These are phyloP conservation scores for Papilio glaucus DNA, from an alignment of 1,140 invertebrate genomes.

Conservation along the genomic window DNA sequence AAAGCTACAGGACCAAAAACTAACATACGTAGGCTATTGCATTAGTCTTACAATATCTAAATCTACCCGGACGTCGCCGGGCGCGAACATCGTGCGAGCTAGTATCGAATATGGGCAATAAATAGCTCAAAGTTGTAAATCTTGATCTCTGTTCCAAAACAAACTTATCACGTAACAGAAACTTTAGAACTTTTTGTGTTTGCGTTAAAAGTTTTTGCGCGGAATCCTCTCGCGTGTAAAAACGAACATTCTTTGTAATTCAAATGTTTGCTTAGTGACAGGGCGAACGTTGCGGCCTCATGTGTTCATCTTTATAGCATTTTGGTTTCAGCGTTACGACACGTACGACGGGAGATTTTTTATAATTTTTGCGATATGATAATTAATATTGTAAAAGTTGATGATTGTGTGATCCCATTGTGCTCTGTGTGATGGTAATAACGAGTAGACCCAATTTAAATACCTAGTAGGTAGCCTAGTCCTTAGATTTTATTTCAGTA, in stretches of 20 bases:
- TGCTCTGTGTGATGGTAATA: no score
- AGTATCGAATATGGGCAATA: constrained; percentile 4
- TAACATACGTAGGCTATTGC: no score
- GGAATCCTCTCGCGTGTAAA: constrained; percentile 66
- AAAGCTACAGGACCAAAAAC: no score
- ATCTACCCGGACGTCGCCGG: no score
- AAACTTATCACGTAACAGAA: constrained; percentile 76
- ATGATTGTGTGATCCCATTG: no score
- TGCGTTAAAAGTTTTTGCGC: constrained; percentile 74
- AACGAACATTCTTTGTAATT: constrained; percentile 57
- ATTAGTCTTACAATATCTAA: no score
- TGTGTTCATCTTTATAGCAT: constrained; percentile 51
- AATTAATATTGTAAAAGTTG: no score
- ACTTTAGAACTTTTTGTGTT: constrained; percentile 63
- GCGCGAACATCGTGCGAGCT: background rate
- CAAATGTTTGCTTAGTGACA: constrained; percentile 76
- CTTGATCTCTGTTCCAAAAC: constrained; percentile 68
- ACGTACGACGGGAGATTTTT: constrained; percentile 22
- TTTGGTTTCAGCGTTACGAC: constrained; percentile 44
- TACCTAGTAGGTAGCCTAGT: no score
- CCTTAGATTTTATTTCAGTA: no score
- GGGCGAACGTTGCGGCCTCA: constrained; percentile 58
- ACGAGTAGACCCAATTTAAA: no score
- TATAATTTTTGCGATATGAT: background rate
- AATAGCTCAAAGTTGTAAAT: constrained; percentile 38